phyloP scores from a whole-genome alignment of 2,888 invertebrate species.

The Girardia tigrina region DNA sequence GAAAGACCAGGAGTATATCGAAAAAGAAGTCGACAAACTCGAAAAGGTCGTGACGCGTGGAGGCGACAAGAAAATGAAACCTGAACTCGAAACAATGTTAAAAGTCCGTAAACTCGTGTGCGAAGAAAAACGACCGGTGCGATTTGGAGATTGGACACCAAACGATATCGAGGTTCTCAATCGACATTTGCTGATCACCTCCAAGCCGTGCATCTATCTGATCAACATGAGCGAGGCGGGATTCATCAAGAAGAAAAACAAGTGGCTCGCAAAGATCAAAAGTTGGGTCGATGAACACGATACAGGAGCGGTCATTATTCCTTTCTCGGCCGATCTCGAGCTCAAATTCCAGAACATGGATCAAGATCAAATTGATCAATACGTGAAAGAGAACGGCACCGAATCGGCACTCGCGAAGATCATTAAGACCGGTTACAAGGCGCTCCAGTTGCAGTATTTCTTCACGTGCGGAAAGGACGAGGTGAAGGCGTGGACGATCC shows the following conservation, averaged over 20 bases:
- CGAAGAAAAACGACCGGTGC: constrained; percentile 80
- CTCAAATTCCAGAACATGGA: constrained; percentile 67
- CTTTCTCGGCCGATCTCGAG: constrained; percentile 89
- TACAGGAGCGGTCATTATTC: constrained; percentile 77
- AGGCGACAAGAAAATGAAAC: constrained; percentile 79
- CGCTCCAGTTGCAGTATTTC: constrained; percentile 87
- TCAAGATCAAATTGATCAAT: constrained; percentile 51
- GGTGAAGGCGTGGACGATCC: constrained; percentile 98
- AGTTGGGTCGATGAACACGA: constrained; percentile 97
- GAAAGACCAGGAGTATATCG: constrained; percentile 79
- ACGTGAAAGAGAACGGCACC: constrained; percentile 11
- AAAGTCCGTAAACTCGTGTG: constrained; percentile 64
- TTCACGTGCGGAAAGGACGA: constrained; percentile 93
- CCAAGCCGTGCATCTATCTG: constrained; percentile 89
- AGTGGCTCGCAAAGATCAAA: constrained; percentile 88
- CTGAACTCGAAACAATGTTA: constrained; percentile 77
- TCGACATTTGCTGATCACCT: constrained; percentile 84
- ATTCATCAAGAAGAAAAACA: constrained; percentile 92
- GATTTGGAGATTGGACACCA: constrained; percentile 46
- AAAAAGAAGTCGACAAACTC: constrained; percentile 67
- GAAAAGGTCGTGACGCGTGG: constrained; percentile 65
- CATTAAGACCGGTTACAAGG: constrained; percentile 87
- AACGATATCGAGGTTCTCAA: constrained; percentile 71
- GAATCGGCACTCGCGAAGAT: constrained; percentile 74
- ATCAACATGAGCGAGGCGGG: constrained; percentile 93